These are phyloP conservation scores for Eupithecia dodoneata DNA, from an alignment of 2,888 invertebrate species.

Conservation along the genomic window DNA sequence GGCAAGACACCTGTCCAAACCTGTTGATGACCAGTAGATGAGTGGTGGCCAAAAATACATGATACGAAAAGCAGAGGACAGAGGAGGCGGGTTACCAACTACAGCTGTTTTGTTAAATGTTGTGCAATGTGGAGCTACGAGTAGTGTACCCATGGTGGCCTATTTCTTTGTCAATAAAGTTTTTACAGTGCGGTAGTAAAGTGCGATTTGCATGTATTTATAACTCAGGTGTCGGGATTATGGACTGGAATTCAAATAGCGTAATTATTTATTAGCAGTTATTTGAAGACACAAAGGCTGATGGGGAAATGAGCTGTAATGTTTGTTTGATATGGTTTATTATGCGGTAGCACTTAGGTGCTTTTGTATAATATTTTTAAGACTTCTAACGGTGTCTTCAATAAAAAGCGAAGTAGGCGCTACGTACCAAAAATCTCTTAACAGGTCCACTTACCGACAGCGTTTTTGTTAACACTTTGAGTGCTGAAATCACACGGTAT, in stretches of 20 bases:
- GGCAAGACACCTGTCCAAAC: neutral
- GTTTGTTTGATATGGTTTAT: conserved; percentile 6
- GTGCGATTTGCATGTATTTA: conserved; percentile 29
- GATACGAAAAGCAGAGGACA: no score
- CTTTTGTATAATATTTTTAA: conserved; percentile 3
- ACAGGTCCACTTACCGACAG: neutral
- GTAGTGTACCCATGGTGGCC: conserved; percentile 10
- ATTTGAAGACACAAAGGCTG: conserved; percentile 8
- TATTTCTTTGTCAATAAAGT: conserved; percentile 23
- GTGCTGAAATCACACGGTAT: no score
- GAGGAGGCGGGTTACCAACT: no score
- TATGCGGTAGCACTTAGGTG: conserved; percentile 7
- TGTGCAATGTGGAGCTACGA: neutral
- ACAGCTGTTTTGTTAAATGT: neutral
- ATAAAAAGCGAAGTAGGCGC: neutral
- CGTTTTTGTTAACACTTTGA: neutral
- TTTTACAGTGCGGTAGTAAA: conserved; percentile 21
- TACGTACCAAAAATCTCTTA: neutral
- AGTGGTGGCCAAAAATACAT: neutral
- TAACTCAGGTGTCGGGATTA: conserved; percentile 24
- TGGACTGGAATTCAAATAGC: conserved; percentile 26
- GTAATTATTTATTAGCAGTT: conserved; percentile 19
- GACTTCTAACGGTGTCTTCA: conserved; percentile 12
- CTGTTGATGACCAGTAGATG: neutral
- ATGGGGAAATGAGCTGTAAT: neutral